These are phyloP conservation scores for Zophobas morio DNA, from an alignment of 1,140 invertebrate species.

Conservation along the genomic window DNA sequence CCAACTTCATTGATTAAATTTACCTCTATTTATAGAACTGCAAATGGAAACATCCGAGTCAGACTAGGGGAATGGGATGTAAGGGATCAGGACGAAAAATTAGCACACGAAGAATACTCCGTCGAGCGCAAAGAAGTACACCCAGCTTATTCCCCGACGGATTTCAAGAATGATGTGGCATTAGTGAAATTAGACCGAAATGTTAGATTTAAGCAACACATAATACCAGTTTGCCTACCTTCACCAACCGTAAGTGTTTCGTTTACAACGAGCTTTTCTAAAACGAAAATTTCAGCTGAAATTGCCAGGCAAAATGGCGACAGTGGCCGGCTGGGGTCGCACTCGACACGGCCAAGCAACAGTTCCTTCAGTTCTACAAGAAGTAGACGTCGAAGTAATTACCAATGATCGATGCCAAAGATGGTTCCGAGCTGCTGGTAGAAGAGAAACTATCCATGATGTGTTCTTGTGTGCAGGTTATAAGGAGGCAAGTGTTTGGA, in stretches of 20 bases:
- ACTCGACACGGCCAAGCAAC: conserved; percentile 88
- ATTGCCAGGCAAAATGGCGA: conserved; percentile 86
- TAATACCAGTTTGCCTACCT: conserved; percentile 84
- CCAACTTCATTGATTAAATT: background rate
- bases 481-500: conserved; percentile 77
- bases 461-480: conserved; percentile 95
- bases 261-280: background rate
- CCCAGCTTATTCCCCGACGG: conserved; percentile 88
- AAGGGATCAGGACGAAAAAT: conserved; percentile 83
- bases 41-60: conserved; percentile 88
- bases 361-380: conserved; percentile 80
- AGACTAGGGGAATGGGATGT: conserved; percentile 94
- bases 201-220: conserved; percentile 90
- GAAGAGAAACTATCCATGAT: conserved; percentile 92
- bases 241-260: conserved; percentile 61
- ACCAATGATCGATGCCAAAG: conserved; percentile 91
- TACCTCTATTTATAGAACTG: conserved; percentile 71
- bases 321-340: conserved; percentile 91
- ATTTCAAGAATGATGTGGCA: conserved; percentile 92
- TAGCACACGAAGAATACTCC: conserved; percentile 89
- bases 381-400: conserved; percentile 90
- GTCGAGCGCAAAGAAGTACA: conserved; percentile 93
- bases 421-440: conserved; percentile 91
- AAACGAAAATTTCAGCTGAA: conserved; percentile 68
- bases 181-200: conserved; percentile 84